Conservation (phyloP, 2,888 invertebrate species). For the Lasioglossum morio region DNA sequence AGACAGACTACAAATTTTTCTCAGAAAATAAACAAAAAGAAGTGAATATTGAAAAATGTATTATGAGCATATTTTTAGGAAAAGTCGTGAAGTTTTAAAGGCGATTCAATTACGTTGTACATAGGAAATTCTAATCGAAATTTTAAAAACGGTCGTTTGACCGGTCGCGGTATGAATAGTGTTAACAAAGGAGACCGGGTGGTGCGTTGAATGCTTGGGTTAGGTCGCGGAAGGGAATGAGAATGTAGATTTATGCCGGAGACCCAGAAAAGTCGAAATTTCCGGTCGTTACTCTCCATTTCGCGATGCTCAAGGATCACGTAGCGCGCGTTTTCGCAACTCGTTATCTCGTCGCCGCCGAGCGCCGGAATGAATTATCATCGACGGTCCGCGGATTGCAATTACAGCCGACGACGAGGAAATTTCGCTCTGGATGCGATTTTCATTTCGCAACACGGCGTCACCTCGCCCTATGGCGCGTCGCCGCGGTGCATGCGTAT, state of each 20-base stretch:
- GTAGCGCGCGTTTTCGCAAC: slow-evolving; percentile 2
- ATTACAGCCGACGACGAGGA: slow-evolving; percentile 35
- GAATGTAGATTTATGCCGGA: slow-evolving; percentile 10
- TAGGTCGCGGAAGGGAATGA: not conserved
- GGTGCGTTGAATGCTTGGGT: not conserved
- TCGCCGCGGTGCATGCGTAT: not conserved
- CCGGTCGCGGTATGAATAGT: too few relatives aligned
- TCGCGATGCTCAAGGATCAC: not conserved
- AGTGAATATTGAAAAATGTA: too few relatives aligned
- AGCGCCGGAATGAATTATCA: slow-evolving; percentile 39
- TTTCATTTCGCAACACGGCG: slow-evolving; percentile 57
- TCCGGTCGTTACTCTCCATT: slow-evolving; percentile 5
- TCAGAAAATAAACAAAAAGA: too few relatives aligned
- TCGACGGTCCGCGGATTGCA: slow-evolving; percentile 17
- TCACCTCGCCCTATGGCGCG: not conserved
- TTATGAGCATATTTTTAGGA: too few relatives aligned
- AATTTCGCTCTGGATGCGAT: slow-evolving; percentile 58
- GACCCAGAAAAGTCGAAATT: not conserved
- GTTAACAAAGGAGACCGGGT: not conserved
- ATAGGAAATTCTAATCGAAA: too few relatives aligned
- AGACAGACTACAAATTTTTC: too few relatives aligned
- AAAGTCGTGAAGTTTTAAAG: too few relatives aligned
- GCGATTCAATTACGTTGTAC: too few relatives aligned
- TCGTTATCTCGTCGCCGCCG: slow-evolving; percentile 18
- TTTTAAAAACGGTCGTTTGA: too few relatives aligned